phyloP scores from a whole-genome alignment of 2,113 vertebrate genomes.

The Nesoenas mayeri region DNA sequence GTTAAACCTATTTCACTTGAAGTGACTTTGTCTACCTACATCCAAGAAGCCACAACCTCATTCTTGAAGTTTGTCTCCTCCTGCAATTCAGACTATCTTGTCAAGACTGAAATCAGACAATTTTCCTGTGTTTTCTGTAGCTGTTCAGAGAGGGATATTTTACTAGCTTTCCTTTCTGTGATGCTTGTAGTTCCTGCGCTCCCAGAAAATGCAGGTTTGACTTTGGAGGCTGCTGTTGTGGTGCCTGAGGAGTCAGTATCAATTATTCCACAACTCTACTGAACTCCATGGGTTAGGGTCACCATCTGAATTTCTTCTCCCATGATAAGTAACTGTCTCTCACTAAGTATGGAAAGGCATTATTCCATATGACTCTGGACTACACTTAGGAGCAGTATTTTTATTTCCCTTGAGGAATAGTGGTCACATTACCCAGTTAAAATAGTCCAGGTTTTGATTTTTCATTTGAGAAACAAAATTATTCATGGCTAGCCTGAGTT shows the following conservation, averaged over 20 bases:
- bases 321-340: not conserved
- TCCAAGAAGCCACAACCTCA: not conserved
- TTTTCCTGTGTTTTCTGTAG: not conserved
- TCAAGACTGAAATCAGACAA: not conserved
- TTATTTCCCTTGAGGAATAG: not conserved
- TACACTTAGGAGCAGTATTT: not conserved
- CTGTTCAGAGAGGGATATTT: not conserved
- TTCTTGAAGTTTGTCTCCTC: not conserved
- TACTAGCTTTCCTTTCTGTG: not conserved
- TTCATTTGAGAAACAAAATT: constrained; percentile 5
- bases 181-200: not conserved
- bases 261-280: not conserved
- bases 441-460: not conserved
- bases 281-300: not conserved
- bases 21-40: not conserved
- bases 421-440: not conserved
- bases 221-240: not conserved
- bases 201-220: not conserved
- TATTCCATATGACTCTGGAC: not conserved
- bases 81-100: not conserved
- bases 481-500: not conserved
- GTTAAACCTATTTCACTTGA: not conserved
- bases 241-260: not conserved
- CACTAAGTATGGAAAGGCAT: not conserved
- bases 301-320: not conserved